Conservation (phyloP, 92 coral and sea anemone genomes). For the Epizoanthus fatuus region DNA sequence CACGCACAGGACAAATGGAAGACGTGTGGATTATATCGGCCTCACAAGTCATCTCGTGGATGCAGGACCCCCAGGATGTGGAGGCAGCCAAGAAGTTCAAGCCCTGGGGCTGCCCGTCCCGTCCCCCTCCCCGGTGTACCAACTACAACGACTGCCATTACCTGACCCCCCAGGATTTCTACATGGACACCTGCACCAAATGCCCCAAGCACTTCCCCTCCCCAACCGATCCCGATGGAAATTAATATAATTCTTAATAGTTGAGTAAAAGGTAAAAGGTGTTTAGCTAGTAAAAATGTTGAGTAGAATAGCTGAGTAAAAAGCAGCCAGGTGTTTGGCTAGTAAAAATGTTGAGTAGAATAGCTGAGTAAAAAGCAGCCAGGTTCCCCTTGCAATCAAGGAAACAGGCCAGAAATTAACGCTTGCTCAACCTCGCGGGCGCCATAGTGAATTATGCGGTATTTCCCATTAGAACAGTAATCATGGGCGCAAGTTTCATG, state of each 20-base stretch:
- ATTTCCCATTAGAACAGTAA: too few relatives aligned
- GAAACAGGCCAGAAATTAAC: too few relatives aligned
- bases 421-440: too few relatives aligned
- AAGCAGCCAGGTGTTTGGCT: too few relatives aligned
- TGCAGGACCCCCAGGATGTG: constrained; percentile 76
- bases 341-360: too few relatives aligned
- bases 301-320: too few relatives aligned
- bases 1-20: constrained; percentile 16
- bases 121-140: constrained; percentile 80
- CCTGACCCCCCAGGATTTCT: constrained; percentile 71
- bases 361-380: too few relatives aligned
- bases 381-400: too few relatives aligned
- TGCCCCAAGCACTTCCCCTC: constrained; percentile 86
- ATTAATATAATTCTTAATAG: constrained; percentile 9
- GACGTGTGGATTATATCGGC: constrained; percentile 88
- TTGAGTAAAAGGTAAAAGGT: too few relatives aligned
- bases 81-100: constrained; percentile 70
- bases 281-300: too few relatives aligned
- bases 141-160: constrained; percentile 76
- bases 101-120: constrained; percentile 81
- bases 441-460: too few relatives aligned
- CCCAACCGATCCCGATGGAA: constrained; percentile 86
- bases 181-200: constrained; percentile 86
- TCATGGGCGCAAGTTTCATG: too few relatives aligned
- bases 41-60: constrained; percentile 85